Evolutionary conservation across 2,888 invertebrate species (phyloP).

Genomic region (Orchestes rusci): DNA sequence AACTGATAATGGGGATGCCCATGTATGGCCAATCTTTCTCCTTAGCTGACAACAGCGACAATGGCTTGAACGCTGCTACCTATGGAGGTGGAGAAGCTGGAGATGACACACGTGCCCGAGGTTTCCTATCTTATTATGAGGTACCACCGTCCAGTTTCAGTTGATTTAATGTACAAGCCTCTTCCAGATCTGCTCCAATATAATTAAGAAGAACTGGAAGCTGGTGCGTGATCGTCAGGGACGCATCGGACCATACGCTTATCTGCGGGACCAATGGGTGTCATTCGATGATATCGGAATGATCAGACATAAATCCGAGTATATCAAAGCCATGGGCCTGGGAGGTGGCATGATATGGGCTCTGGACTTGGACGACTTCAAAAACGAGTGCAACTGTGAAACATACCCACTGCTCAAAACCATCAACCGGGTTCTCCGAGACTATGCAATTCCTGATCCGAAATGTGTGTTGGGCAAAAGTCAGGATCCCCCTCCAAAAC

Average conservation of each 20-base stretch:
- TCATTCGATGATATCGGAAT: constrained; percentile 85
- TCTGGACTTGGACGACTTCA: constrained; percentile 80
- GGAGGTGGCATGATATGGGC: constrained; percentile 90
- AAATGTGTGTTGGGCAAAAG: constrained; percentile 49
- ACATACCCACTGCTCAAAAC: constrained; percentile 71
- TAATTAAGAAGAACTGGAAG: constrained; percentile 68
- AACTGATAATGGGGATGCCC: constrained; percentile 80
- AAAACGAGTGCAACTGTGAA: constrained; percentile 73
- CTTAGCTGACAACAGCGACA: constrained; percentile 57
- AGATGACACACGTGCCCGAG: constrained; percentile 78
- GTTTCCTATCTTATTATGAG: constrained; percentile 85
- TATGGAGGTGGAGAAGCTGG: constrained; percentile 87
- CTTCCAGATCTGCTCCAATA: constrained; percentile 69
- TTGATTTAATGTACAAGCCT: background rate
- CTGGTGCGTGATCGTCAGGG: constrained; percentile 68
- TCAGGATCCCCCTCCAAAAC: background rate
- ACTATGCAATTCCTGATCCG: constrained; percentile 58
- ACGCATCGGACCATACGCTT: constrained; percentile 83
- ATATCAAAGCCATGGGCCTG: constrained; percentile 68
- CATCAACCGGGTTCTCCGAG: constrained; percentile 72
- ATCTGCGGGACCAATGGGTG: constrained; percentile 82
- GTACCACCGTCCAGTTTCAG: constrained; percentile 42
- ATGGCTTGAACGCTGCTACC: constrained; percentile 66
- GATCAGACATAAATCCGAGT: constrained; percentile 77
- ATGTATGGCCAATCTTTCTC: constrained; percentile 88